These are phyloP conservation scores for Paraplagusia blochii DNA, from an alignment of 2,113 vertebrate species.

Conservation along the genomic window DNA sequence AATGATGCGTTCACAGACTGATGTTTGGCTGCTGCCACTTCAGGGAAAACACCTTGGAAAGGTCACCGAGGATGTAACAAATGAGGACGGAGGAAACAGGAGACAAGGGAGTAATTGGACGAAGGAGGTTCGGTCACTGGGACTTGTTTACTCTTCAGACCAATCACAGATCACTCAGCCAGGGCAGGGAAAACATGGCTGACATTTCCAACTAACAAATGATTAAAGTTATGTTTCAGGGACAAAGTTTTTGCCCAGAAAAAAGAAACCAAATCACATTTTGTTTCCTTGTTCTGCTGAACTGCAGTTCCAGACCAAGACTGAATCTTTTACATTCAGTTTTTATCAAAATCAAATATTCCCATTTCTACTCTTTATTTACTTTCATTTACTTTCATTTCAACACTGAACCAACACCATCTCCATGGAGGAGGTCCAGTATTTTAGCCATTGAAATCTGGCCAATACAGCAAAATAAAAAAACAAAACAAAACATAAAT, in stretches of 20 bases:
- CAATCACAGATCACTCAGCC: slow-evolving; percentile 7
- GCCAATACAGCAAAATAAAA: no score
- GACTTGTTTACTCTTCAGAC: slow-evolving; percentile 28
- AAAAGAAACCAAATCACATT: not conserved
- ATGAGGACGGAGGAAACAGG: slow-evolving; percentile 44
- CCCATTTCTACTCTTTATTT: not conserved
- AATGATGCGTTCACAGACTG: slow-evolving; percentile 37
- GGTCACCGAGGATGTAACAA: slow-evolving; percentile 65
- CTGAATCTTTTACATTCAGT: not conserved
- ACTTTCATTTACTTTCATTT: no score
- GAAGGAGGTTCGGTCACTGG: slow-evolving; percentile 30
- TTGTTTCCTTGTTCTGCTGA: not conserved
- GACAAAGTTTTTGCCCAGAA: not conserved
- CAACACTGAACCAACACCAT: no score
- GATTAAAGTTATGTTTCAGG: slow-evolving; percentile 31
- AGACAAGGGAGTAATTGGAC: slow-evolving; percentile 50
- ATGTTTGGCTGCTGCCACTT: slow-evolving; percentile 55
- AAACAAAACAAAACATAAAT: no score
- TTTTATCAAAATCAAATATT: not conserved
- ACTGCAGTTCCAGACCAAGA: not conserved
- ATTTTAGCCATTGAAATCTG: no score
- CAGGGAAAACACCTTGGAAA: slow-evolving; percentile 47
- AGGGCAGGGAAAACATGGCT: slow-evolving; percentile 5
- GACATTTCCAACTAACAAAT: slow-evolving; percentile 22
- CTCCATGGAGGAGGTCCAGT: no score